phyloP scores from a whole-genome alignment of 2,113 vertebrate genomes.

The Helogale parvula region DNA sequence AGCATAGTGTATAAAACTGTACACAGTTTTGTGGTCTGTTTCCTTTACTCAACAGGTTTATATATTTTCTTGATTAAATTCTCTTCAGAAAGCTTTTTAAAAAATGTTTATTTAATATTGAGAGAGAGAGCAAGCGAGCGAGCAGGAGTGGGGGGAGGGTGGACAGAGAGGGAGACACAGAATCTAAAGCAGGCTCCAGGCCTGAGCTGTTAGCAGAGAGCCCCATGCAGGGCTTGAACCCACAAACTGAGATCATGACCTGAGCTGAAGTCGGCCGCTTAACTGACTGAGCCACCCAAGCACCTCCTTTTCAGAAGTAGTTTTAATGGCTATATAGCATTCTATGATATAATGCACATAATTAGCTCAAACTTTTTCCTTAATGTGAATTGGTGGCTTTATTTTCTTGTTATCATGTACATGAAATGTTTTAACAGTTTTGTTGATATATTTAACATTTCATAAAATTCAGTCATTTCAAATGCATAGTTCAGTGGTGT shows the following conservation, averaged over 20 bases:
- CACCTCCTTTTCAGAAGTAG: background rate
- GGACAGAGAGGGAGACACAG: too few relatives aligned
- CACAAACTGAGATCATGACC: too few relatives aligned
- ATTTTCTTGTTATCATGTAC: background rate
- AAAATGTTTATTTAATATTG: too few relatives aligned
- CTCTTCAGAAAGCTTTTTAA: background rate
- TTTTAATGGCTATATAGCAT: background rate
- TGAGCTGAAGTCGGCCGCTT: too few relatives aligned
- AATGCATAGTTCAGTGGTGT: background rate
- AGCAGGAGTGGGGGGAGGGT: too few relatives aligned
- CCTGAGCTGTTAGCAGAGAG: too few relatives aligned
- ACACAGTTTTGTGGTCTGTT: background rate
- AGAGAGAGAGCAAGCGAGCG: too few relatives aligned
- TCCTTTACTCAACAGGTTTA: background rate
- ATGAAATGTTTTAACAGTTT: background rate
- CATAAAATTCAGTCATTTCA: background rate
- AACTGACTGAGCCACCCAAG: too few relatives aligned
- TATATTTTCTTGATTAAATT: conserved; percentile 10
- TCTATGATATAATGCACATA: background rate
- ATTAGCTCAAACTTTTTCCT: background rate
- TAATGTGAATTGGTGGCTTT: background rate
- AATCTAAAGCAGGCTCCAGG: too few relatives aligned
- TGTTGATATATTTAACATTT: background rate
- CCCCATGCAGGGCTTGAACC: too few relatives aligned
- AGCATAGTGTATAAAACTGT: background rate